Base-by-base conservation (phyloP, 2,888 invertebrate species). In the Chrysodeixis includens region DNA sequence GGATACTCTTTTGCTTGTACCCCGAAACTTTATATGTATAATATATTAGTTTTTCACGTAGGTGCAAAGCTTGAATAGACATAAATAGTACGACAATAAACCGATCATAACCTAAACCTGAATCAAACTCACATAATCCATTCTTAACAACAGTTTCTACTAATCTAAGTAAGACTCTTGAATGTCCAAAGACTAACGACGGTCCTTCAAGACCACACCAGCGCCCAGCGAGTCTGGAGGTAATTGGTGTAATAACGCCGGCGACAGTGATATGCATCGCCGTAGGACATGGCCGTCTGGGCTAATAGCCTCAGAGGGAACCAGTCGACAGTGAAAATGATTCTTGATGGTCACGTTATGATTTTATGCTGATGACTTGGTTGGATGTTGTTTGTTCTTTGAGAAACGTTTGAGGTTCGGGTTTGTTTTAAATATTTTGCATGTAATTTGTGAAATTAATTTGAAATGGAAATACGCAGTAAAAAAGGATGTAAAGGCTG, bases 241-340 rank as follows among this genome's bases (percentile, higher is more conserved):
- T 83, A 83, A 81, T 83, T 82, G 78, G 62, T 72, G 54, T 80
- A 83, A 82, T 81, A 77, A 76, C 59, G 63, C 55, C 55, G 57
- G 70, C 62, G 80, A 76, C 76, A 69, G 76, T 74, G 82, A 83
- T 82, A 76, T 77, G 83, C 79, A 73, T 64, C 62, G 78, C 79
- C 74, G 56, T 68, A 76, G 79, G 81, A 66, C 61, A 56, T 55
- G 58, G 64, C 77, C 74, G 71, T 69, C 72, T 10, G 58, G n/a
- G 65, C 62, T 78, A 80, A 80, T 79, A 70, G 62, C 61, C 73
- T 46, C 56, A n/a, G 54, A 66, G 64, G 56, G 35, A 66, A 9
- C 69, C 65, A 77, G 68, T 72, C 67, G 63, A 79, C 79, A 52
- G 68, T 68, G 79, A 75, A 75, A 72, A 77, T 73, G 65, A 77